Evolutionary conservation across 53 echinoderm and acorn worm species (phyloP).

Genomic region (Stichopus horrens): DNA sequence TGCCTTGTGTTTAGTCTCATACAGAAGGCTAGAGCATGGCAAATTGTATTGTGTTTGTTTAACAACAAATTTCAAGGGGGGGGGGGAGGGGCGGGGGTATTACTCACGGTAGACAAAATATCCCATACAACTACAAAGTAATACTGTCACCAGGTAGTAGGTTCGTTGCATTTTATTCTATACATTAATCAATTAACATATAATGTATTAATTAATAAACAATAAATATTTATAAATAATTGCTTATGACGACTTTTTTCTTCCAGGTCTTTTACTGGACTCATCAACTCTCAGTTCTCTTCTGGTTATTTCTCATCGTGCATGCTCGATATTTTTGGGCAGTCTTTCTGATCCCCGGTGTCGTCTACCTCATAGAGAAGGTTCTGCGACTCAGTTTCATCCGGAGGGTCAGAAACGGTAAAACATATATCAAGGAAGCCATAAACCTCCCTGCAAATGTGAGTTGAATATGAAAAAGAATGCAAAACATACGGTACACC

Average conservation of each 20-base stretch:
- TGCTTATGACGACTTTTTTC: not conserved
- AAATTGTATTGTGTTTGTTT: too few species aligned
- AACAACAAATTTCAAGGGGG: too few species aligned
- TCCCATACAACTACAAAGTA: too few species aligned
- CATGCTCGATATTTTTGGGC: conserved; percentile 85
- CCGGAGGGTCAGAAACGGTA: conserved; percentile 70
- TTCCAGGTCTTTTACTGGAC: conserved; percentile 91
- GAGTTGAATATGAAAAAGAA: conserved; percentile 17
- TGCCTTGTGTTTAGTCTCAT: too few species aligned
- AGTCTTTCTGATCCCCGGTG: conserved; percentile 74
- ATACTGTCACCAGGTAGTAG: too few species aligned
- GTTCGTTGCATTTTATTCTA: not conserved
- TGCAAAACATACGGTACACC: not conserved
- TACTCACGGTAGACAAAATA: too few species aligned
- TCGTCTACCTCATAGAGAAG: conserved; percentile 65
- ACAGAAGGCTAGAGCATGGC: too few species aligned
- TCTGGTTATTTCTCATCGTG: conserved; percentile 79
- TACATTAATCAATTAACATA: not conserved
- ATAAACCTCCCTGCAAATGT: conserved; percentile 82
- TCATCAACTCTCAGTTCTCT: conserved; percentile 81
- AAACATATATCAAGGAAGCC: conserved; percentile 77
- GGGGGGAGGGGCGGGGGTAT: too few species aligned
- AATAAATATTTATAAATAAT: not conserved
- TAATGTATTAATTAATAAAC: not conserved
- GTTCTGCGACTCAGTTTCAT: conserved; percentile 76